Evolutionary conservation across 2,888 invertebrate genomes (phyloP).

Genomic region (Lithosia quadra): DNA sequence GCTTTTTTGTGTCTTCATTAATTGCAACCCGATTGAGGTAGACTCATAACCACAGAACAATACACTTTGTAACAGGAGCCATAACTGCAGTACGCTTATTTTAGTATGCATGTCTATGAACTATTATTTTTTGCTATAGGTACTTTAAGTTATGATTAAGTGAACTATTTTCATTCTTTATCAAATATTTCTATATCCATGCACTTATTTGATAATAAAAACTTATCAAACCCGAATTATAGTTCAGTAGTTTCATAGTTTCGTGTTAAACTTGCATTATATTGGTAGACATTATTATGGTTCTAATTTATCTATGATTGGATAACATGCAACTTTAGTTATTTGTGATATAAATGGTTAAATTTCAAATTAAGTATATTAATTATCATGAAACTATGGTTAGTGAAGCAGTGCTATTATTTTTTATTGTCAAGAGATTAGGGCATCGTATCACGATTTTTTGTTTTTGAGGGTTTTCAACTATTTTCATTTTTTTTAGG

Average conservation of each 20-base stretch:
- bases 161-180: background rate
- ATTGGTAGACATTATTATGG: background rate
- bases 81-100: too few relatives aligned
- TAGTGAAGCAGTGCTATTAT: slow-evolving; percentile 6
- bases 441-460: slow-evolving; percentile 4
- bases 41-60: too few relatives aligned
- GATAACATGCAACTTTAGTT: slow-evolving; percentile 18
- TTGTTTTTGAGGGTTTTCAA: background rate
- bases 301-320: slow-evolving; percentile 10
- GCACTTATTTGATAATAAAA: background rate
- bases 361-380: background rate
- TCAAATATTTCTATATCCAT: background rate
- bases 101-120: background rate
- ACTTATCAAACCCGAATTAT: background rate
- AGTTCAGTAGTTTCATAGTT: background rate
- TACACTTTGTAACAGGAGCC: too few relatives aligned
- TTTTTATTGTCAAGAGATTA: slow-evolving; percentile 1
- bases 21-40: too few relatives aligned
- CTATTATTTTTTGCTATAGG: background rate
- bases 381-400: slow-evolving; percentile 7
- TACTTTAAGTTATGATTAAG: too few relatives aligned
- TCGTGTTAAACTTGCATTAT: slow-evolving; percentile 7
- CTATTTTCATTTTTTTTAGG: slow-evolving; percentile 66
- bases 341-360: slow-evolving; percentile 8
- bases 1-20: too few relatives aligned